These are phyloP conservation scores for Onychostoma macrolepis DNA, from an alignment of 2,113 vertebrate species.

Conservation along the genomic window DNA sequence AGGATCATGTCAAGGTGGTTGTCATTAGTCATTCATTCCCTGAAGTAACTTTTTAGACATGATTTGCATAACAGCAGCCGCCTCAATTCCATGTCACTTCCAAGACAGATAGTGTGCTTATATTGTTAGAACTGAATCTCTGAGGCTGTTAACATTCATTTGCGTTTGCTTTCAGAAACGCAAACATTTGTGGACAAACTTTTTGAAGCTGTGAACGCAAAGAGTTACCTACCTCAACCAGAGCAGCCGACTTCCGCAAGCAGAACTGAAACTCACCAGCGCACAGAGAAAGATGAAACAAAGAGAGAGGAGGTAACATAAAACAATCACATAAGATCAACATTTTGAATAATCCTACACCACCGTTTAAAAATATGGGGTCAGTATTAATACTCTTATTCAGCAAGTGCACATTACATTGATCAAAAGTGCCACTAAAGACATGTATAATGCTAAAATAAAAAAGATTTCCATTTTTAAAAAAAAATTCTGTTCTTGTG, in stretches of 20 bases:
- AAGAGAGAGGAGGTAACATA: slow-evolving; percentile 86
- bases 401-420: background rate
- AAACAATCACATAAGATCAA: background rate
- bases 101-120: background rate
- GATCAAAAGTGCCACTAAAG: background rate
- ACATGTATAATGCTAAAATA: background rate
- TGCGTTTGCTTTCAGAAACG: slow-evolving; percentile 80
- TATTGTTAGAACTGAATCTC: background rate
- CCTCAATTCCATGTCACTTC: background rate
- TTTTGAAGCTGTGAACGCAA: slow-evolving; percentile 96
- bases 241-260: slow-evolving; percentile 78
- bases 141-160: background rate
- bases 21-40: background rate
- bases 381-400: background rate
- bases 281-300: slow-evolving; percentile 89
- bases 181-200: slow-evolving; percentile 97
- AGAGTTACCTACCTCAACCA: slow-evolving; percentile 92
- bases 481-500: background rate
- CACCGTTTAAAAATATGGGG: background rate
- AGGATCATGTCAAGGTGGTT: background rate
- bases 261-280: slow-evolving; percentile 84
- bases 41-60: background rate
- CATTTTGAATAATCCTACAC: background rate
- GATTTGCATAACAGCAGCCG: background rate
- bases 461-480: background rate